Conservation (phyloP, 2,797 vertebrate species). For the Toxotes lorentzi region DNA sequence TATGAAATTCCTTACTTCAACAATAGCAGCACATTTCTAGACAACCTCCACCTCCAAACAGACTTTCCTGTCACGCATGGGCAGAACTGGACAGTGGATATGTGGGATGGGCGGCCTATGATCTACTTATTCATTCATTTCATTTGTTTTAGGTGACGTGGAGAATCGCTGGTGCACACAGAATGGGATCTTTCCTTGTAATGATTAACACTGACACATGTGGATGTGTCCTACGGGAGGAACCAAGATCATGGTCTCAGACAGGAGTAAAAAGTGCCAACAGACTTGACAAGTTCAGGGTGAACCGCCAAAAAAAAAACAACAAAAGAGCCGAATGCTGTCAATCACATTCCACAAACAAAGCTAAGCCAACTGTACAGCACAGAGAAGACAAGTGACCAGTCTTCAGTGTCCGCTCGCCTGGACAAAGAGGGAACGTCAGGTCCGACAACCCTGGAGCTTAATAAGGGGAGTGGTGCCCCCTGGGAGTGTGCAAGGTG, state of each 20-base stretch:
- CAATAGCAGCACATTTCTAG: slow-evolving; percentile 60
- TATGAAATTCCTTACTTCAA: slow-evolving; percentile 38
- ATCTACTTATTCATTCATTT: slow-evolving; percentile 21
- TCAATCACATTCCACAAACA: slow-evolving; percentile 69
- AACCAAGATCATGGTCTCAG: slow-evolving; percentile 22
- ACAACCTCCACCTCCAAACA: slow-evolving; percentile 26
- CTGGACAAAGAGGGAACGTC: slow-evolving; percentile 15
- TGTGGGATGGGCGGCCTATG: neutral
- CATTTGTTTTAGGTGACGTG: slow-evolving; percentile 16
- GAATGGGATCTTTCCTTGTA: slow-evolving; percentile 31
- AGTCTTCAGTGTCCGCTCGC: slow-evolving; percentile 27
- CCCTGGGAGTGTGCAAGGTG: slow-evolving; percentile 62
- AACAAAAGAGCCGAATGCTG: slow-evolving; percentile 35
- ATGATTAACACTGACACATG: slow-evolving; percentile 17
- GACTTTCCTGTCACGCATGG: neutral
- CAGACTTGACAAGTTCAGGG: slow-evolving; percentile 36
- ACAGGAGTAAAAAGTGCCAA: slow-evolving; percentile 37
- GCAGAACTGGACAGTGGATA: neutral
- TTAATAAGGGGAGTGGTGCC: slow-evolving; percentile 14
- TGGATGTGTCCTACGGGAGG: slow-evolving; percentile 18
- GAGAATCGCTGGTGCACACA: slow-evolving; percentile 14
- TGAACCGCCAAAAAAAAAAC: slow-evolving; percentile 17
- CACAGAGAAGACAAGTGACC: slow-evolving; percentile 51
- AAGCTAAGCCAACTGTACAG: slow-evolving; percentile 70
- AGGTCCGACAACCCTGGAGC: slow-evolving; percentile 31